phyloP scores from a whole-genome alignment of 2,113 vertebrate genomes.

The Thamnaconus septentrionalis region DNA sequence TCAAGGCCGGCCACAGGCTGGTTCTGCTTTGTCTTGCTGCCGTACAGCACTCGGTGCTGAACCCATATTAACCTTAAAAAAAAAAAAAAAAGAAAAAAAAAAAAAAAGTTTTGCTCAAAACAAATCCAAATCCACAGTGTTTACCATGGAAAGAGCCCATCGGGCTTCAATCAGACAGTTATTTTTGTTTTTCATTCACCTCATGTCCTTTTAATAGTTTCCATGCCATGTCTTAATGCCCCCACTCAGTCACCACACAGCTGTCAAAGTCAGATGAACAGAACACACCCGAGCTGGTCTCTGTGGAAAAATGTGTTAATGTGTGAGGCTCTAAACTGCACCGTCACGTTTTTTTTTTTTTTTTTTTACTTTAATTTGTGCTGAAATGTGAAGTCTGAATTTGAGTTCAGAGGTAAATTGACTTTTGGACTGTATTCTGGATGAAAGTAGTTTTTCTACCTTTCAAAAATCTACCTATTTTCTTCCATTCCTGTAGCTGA shows the following conservation, averaged over 20 bases:
- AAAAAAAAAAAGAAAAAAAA: too few species aligned
- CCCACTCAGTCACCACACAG: slow-evolving; percentile 19
- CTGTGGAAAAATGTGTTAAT: slow-evolving; percentile 37
- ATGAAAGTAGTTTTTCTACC: too few species aligned
- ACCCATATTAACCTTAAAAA: too few species aligned
- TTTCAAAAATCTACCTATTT: too few species aligned
- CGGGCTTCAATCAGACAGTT: not conserved
- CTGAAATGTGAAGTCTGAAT: slow-evolving; percentile 7
- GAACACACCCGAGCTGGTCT: slow-evolving; percentile 17
- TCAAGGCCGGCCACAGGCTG: too few species aligned
- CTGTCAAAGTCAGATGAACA: slow-evolving; percentile 23
- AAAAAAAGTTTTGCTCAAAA: too few species aligned
- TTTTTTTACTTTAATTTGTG: not conserved
- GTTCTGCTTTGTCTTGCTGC: too few species aligned
- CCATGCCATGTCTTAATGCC: slow-evolving; percentile 13
- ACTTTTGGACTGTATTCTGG: slow-evolving; percentile 1
- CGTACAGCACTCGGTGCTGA: too few species aligned
- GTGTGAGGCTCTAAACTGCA: slow-evolving; percentile 15
- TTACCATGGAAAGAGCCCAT: too few species aligned
- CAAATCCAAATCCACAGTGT: too few species aligned
- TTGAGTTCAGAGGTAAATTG: slow-evolving; percentile 6
- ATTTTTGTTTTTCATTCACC: slow-evolving; percentile 8
- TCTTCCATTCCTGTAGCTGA: too few species aligned
- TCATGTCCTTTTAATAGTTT: slow-evolving; percentile 29
- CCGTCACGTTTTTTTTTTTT: slow-evolving; percentile 16